Base-by-base conservation (phyloP, 2,888 invertebrate genomes). In the Imbricaverruca yamaguchii region DNA sequence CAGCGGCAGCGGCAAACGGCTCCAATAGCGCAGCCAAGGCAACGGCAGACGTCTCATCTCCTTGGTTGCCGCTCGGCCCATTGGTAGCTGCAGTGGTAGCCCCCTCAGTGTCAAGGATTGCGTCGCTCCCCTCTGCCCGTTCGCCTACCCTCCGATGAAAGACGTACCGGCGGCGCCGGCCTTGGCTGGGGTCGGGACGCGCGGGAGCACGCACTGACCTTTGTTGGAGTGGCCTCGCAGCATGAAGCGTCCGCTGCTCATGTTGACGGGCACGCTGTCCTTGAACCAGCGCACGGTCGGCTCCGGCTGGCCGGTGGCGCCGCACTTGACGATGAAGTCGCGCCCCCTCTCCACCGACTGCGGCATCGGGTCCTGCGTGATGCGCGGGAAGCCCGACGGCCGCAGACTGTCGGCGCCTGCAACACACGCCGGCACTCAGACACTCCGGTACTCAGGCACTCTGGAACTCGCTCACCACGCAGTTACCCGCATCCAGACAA, bases 211-310 rank as follows among this genome's bases (percentile, higher is more conserved):
- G 18, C 63, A 39, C 74, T 74, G 23, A 74, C 78, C 78, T 78
- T 12, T 78, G n/a, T 78, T 78, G 56, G 78, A 23, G 0, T 13
- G 12, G 57, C 23, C 57, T 10, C n/a, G 78, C 55, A 77, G 21
- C 3, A n/a, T 1, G 78, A 23, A 78, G 11, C 78, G 56, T 1
- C 13, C 12, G 78, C 23, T 23, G 57, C 53, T 39, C 56, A 78
- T 57, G 78, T 78, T 78, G 56, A 78, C 78, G 10, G 78, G 78
- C 23, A 78, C 78, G 56, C 78, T 23, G 78, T 78, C 23, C 78
- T 57, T 78, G 78, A 57, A 78, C 78, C 78, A 78, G 56, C 21
- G 57, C 6, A 78, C 15, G 23, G 23, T n/a, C 11, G 78, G 78
- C 57, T 55, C 78, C n/a, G 78, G 78, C 11, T 57, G 57, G 78